Evolutionary conservation across 1,140 invertebrate genomes (phyloP).

Genomic region (Danaus plexippus): DNA sequence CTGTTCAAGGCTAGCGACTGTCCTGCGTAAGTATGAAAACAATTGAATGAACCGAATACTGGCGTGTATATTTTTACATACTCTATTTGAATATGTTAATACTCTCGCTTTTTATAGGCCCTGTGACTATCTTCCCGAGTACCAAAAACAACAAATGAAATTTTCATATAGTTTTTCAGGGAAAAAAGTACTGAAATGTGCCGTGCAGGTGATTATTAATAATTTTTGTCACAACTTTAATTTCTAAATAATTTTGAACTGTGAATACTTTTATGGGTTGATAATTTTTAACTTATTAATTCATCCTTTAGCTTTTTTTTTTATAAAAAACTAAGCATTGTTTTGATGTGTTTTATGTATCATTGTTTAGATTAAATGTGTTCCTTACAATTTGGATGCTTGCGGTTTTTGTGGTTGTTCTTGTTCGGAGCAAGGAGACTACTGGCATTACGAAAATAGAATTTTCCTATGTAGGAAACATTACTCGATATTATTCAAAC

Average conservation of each 20-base stretch:
- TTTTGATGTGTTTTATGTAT: too few relatives aligned
- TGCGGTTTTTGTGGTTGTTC: slow-evolving; percentile 58
- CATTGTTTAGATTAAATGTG: slow-evolving; percentile 63
- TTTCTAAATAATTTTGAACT: background rate
- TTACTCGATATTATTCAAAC: slow-evolving; percentile 50
- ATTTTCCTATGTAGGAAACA: slow-evolving; percentile 66
- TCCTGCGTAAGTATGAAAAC: slow-evolving; percentile 49
- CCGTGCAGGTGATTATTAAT: slow-evolving; percentile 41
- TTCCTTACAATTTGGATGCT: slow-evolving; percentile 64
- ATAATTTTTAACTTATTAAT: too few relatives aligned
- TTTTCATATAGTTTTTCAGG: slow-evolving; percentile 54
- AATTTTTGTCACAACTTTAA: slow-evolving; percentile 6
- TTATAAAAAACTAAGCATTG: too few relatives aligned
- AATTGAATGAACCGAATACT: too few relatives aligned
- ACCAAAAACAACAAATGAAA: slow-evolving; percentile 51
- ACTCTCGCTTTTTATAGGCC: slow-evolving; percentile 38
- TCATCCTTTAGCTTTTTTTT: too few relatives aligned
- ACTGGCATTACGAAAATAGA: slow-evolving; percentile 67
- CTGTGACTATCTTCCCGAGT: slow-evolving; percentile 53
- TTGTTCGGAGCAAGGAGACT: slow-evolving; percentile 66
- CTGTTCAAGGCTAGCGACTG: slow-evolving; percentile 39
- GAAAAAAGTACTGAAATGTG: slow-evolving; percentile 51
- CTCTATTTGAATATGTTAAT: slow-evolving; percentile 2
- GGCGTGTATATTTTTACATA: too few relatives aligned
- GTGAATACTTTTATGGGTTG: too few relatives aligned